Evolutionary conservation across 2,797 vertebrate species (phyloP).

Genomic region (Epinephelus malabaricus): DNA sequence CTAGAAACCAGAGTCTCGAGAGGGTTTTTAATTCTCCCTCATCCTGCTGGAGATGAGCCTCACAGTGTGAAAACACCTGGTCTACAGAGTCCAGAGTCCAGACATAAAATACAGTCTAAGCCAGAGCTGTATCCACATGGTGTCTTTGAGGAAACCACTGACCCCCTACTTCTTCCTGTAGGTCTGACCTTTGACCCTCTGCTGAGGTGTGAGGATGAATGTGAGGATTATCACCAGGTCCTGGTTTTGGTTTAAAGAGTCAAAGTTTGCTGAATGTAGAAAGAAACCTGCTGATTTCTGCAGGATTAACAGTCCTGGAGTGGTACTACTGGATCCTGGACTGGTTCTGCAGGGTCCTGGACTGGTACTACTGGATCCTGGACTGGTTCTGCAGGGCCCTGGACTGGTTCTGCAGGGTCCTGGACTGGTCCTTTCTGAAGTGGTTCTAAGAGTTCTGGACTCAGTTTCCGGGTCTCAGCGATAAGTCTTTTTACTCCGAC

Average conservation of each 20-base stretch:
- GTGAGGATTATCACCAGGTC: background rate
- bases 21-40: too few species aligned
- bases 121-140: background rate
- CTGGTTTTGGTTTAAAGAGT: slow-evolving; percentile 14
- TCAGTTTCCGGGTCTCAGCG: slow-evolving; percentile 89
- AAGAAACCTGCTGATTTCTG: slow-evolving; percentile 5
- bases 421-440: slow-evolving; percentile 12
- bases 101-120: background rate
- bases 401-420: background rate
- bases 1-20: too few species aligned
- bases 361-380: background rate
- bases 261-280: background rate
- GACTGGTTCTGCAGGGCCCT: background rate
- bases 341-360: background rate
- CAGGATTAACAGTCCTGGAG: background rate
- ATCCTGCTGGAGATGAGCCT: too few species aligned
- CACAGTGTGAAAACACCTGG: too few species aligned
- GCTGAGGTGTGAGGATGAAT: background rate
- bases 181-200: slow-evolving; percentile 8
- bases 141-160: background rate
- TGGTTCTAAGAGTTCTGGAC: slow-evolving; percentile 47
- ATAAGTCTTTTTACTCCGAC: slow-evolving; percentile 95
- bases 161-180: background rate
- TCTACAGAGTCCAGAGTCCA: background rate
- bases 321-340: background rate